Evolutionary conservation across 2,113 vertebrate species (phyloP), one percentile per base, ranked within the genome.

Genomic region (Protobothrops flavoviridis): DNA sequence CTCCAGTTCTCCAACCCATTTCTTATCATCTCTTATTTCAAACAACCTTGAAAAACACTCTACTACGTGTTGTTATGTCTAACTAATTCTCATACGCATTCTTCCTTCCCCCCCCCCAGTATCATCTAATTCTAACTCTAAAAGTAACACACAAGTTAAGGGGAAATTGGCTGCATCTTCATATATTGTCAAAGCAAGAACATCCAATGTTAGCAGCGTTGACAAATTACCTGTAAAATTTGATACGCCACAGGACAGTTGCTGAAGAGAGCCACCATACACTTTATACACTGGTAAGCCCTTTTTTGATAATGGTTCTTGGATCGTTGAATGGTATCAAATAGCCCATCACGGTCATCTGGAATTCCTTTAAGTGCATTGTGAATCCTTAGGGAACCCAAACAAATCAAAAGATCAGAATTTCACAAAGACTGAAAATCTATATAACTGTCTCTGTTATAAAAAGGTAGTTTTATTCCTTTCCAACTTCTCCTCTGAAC

Each of bases 281-380:
- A 99, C 96, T 99, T 99, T 97, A 99, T 99, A 97, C 99, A 99
- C 94, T 99, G 99, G 96, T 99, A 99, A 93, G 99, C 99, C 96
- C 99, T 98, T 97, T 99, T 99, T 97, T 99, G 99, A 96, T 99
- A 99, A 98, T 99, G 99, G 97, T 99, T 99, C 97, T 99, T 99
- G 6, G 99, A 99, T 96, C 99, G 99, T 96, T 99, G 99, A 97
- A 99, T 99, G 97, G 99, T 99, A 97, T 99, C 99, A 97, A 99
- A 99, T 0, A 99, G 98, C 69, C 99, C 99, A 94, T 99, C 99
- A 94, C 99, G 97, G 95, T 99, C 99, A 96, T 99, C 99, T 0
- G 99, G 99, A 95, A 99, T 99, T 96, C 99, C 99, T 97, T 99
- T 99, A 95, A 99, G 98, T 95, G 99, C 99, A 95, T 99, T 99